Evolutionary conservation across 1,140 invertebrate species (phyloP).

Genomic region (Arctopsyche grandis): DNA sequence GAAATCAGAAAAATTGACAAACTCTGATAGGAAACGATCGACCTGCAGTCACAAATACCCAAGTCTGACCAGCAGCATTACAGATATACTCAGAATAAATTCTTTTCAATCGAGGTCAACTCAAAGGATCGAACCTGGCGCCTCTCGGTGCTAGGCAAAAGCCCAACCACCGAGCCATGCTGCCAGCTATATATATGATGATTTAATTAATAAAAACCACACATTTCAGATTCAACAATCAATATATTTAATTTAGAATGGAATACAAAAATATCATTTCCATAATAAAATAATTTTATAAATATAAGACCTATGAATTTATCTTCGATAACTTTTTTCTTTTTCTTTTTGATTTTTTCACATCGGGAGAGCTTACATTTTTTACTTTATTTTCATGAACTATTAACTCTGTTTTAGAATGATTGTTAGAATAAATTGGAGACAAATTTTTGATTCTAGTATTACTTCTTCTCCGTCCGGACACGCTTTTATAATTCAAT

Average conservation of each 20-base stretch:
- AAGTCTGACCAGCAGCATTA: too few relatives aligned
- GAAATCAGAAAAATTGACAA: too few relatives aligned
- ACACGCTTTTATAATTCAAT: not conserved
- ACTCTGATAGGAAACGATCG: too few relatives aligned
- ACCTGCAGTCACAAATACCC: too few relatives aligned
- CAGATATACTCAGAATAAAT: too few relatives aligned
- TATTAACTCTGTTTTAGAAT: not conserved
- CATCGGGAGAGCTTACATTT: not conserved
- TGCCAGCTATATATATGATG: too few relatives aligned
- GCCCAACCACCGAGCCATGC: too few relatives aligned
- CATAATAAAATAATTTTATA: slow-evolving; percentile 25
- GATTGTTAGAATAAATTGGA: slow-evolving; percentile 37
- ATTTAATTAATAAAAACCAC: too few relatives aligned
- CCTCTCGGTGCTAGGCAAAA: too few relatives aligned
- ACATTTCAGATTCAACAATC: not conserved
- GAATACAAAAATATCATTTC: not conserved
- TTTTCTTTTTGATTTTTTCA: slow-evolving; percentile 10
- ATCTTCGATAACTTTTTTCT: not conserved
- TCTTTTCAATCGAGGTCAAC: too few relatives aligned
- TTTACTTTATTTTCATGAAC: not conserved
- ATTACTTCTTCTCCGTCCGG: slow-evolving; percentile 35
- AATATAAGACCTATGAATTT: not conserved
- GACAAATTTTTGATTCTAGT: slow-evolving; percentile 45
- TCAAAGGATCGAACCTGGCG: too few relatives aligned
- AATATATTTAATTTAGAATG: not conserved